Evolutionary conservation across 2,797 vertebrate genomes (phyloP), one percentile per base, ranked within the genome.

Genomic region (Sandelia bainsii): DNA sequence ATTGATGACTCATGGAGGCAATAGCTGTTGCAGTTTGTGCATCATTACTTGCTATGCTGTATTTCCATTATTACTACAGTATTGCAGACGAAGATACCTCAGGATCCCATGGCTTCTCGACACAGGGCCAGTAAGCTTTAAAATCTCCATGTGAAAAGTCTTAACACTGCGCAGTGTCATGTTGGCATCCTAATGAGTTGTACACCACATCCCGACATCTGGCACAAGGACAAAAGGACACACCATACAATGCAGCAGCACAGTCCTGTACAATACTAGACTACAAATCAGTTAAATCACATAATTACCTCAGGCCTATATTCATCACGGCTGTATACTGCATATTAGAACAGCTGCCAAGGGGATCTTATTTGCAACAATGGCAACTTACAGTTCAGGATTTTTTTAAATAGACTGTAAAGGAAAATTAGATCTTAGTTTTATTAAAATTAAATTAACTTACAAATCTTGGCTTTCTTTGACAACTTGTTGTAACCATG

Each of bases 141-240:
- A 84, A 72, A 83, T 27, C 46, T 44, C 39, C 42, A 13, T 63
- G 74, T 77, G 48, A 75, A 65, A 76, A 60, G 71, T 72, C 61
- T 67, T 49, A 54, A 73, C 52, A 7, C 52, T 19, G 52, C 45
- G 66, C 71, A 62, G 77, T 53, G 57, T 42, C 71, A 66, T 29
- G 72, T 50, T 72, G 83, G 82, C 79, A 82, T 81, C 78, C 72
- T 76, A 85, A 87, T 84, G 83, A 83, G 77, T 53, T 14, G 69
- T 68, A 54, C 65, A 44, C 73, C 75, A 77, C 82, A 83, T 73
- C 73, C 66, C 77, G 83, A 85, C 86, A 89, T 87, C 84, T 89
- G 86, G 81, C 72, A 85, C 87, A 87, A 91, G 88, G 90, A 86
- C 88, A 83, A 88, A 91, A 83, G 83, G 88, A 88, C 84, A 54